Evolutionary conservation across 2,888 invertebrate genomes (phyloP), one percentile per base, ranked within the genome.

Genomic region (Diaperis boleti): DNA sequence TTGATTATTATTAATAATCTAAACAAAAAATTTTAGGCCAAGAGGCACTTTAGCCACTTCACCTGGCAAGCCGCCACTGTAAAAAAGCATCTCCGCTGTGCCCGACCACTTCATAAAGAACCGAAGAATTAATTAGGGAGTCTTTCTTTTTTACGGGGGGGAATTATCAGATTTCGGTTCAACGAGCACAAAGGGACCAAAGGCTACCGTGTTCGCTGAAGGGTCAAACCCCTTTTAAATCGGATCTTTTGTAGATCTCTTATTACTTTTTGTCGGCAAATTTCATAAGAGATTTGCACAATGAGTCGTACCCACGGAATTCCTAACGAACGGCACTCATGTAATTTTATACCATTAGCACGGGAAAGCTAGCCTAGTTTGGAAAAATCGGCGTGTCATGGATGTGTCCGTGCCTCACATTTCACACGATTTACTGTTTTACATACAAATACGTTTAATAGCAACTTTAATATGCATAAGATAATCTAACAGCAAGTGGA

Each of bases 251-350:
- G 74, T 72, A 67, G 68, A 73, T 72, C 73, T 71, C 71, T 74
- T 72, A 74, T 75, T 74, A 71, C 72, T 72, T 73, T 74, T 73
- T 71, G 73, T 74, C 74, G 75, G 75, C 70, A 65, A 70, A 73
- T 72, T 73, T 69, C 69, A 72, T 70, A 73, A 71, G 67, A 73
- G 73, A 73, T 73, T 70, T 66, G 72, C 72, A 73, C 73, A 72
- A 74, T 73, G 68, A 71, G 70, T 63, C 67, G 71, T 72, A 71
- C 69, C 69, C 39, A 56, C 55, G 42, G 71, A 71, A 71, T 73
- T 69, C 68, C 63, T 69, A 69, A 71, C 64, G 66, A 67, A 66
- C 62, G 63, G 59, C 62, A 70, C 65, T 63, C 54, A 13, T 49
- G 62, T 49, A 56, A 56, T 56, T 62, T 55, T 49, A 62, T 31